Evolutionary conservation across 2,113 vertebrate species (phyloP).

Genomic region (Labeo rohita): DNA sequence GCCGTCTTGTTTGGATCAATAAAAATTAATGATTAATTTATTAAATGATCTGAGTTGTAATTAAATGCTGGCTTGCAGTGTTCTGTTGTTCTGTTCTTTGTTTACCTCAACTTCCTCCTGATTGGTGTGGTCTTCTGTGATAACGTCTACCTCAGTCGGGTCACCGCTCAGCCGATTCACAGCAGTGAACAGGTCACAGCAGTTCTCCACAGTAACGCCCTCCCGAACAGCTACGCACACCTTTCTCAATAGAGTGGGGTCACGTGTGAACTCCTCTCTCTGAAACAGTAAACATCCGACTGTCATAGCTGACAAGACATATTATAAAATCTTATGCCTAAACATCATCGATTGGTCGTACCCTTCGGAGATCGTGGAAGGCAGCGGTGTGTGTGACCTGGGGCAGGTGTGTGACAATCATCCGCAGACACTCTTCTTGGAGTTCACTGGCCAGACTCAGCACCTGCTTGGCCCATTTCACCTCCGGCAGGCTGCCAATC

Average conservation of each 20-base stretch:
- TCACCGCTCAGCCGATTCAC: conserved; percentile 75
- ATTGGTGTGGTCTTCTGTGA: conserved; percentile 20
- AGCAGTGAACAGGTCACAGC: conserved; percentile 85
- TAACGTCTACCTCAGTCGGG: conserved; percentile 50
- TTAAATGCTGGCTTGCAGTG: background rate
- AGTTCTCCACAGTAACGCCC: conserved; percentile 85
- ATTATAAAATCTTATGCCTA: background rate
- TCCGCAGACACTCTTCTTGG: conserved; percentile 82
- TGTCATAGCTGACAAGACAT: conserved; percentile 20
- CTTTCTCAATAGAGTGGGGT: conserved; percentile 85
- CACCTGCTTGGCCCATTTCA: conserved; percentile 89
- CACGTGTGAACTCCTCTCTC: conserved; percentile 90
- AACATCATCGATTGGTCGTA: conserved; percentile 62
- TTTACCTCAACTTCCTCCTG: conserved; percentile 66
- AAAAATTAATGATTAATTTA: background rate
- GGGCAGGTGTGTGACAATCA: conserved; percentile 83
- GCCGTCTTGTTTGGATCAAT: background rate
- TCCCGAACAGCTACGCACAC: conserved; percentile 85
- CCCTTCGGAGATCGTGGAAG: conserved; percentile 84
- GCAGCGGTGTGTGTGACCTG: conserved; percentile 78
- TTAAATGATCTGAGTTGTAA: background rate
- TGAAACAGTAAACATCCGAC: conserved; percentile 64
- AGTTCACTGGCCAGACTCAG: conserved; percentile 80
- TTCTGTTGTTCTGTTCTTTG: conserved; percentile 22
- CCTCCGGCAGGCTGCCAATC: conserved; percentile 85